Conservation (phyloP, 2,113 vertebrate species). For the Casuarius casuarius region DNA sequence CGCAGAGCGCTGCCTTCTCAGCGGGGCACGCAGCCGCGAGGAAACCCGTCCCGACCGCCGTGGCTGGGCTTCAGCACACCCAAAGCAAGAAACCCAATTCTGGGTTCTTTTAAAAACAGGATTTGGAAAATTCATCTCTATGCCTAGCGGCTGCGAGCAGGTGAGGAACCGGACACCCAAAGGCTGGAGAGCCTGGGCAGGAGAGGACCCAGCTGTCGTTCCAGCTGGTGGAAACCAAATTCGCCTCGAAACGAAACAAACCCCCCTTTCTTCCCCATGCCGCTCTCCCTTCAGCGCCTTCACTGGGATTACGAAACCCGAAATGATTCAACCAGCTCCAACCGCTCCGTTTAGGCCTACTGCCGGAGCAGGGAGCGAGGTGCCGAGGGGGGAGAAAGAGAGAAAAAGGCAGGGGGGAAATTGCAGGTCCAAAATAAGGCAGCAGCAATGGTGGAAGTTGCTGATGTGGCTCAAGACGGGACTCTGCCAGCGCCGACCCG, state of each 20-base stretch:
- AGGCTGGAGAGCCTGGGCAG: slow-evolving; percentile 39
- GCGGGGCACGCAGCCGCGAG: rapidly evolving
- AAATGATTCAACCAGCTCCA: neutral
- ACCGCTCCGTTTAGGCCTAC: rapidly evolving
- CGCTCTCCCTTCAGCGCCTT: rapidly evolving
- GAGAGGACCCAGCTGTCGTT: slow-evolving; percentile 63
- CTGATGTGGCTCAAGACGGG: neutral
- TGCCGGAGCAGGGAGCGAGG: neutral
- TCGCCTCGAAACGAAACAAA: slow-evolving; percentile 48
- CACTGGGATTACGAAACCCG: neutral
- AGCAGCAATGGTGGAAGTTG: neutral
- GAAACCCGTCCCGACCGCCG: rapidly evolving
- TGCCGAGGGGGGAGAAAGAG: rapidly evolving
- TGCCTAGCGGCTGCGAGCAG: neutral
- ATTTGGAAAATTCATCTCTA: neutral
- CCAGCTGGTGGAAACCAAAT: slow-evolving; percentile 67
- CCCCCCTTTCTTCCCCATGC: slow-evolving; percentile 13
- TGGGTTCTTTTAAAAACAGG: neutral
- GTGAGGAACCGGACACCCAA: neutral
- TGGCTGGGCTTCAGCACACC: neutral
- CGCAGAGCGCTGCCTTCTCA: neutral
- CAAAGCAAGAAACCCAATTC: neutral
- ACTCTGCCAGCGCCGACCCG: rapidly evolving
- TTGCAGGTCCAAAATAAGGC: neutral
- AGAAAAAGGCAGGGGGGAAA: neutral